These are phyloP conservation scores for Cercopithecus mona DNA, from an alignment of 2,113 vertebrate genomes.

Conservation along the genomic window DNA sequence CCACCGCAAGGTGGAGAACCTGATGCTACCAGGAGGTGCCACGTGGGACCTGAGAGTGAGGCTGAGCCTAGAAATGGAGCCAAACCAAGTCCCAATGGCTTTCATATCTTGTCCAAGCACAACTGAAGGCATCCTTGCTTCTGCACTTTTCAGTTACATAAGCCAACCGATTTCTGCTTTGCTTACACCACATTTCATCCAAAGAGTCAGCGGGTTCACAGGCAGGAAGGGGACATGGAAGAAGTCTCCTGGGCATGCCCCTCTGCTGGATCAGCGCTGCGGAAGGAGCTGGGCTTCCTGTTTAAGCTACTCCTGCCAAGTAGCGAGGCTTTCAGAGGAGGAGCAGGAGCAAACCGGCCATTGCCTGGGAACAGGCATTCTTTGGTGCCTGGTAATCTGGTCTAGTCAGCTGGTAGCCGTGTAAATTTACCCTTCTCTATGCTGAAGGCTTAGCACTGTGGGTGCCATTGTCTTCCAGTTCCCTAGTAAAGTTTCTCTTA, in stretches of 20 bases:
- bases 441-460: not conserved
- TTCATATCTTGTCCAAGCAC: not conserved
- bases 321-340: not conserved
- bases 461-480: not conserved
- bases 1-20: not conserved
- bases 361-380: not conserved
- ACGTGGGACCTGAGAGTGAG: not conserved
- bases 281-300: not conserved
- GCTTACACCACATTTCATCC: not conserved
- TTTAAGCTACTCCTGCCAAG: not conserved
- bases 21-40: not conserved
- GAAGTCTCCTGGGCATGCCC: not conserved
- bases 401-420: not conserved
- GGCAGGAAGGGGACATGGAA: not conserved
- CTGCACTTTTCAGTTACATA: not conserved
- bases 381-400: not conserved
- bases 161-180: not conserved
- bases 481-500: not conserved
- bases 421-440: not conserved
- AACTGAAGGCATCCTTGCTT: not conserved
- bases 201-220: not conserved
- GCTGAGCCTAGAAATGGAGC: not conserved
- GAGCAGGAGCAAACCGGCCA: not conserved
- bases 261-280: not conserved
- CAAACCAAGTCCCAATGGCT: not conserved